A percentile compares a stretch with the other conserved stretches of the same genome.
Evolutionary conservation across 2,888 invertebrate species (phyloP).

Genomic region (Euphydryas editha): DNA sequence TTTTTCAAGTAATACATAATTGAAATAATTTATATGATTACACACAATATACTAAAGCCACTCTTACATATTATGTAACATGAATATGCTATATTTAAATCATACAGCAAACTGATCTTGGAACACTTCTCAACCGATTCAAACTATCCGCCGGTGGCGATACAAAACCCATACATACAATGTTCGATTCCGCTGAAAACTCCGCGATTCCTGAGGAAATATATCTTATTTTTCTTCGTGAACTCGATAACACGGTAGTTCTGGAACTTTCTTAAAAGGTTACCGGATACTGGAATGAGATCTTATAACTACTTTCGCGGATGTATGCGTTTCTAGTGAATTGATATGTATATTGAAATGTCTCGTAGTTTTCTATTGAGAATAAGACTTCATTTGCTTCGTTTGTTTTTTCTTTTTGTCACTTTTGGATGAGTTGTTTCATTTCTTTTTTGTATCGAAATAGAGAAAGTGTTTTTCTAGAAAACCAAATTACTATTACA

Average conservation of each 20-base stretch:
- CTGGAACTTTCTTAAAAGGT: slow-evolving; percentile 58
- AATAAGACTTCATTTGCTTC: not conserved
- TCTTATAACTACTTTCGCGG: slow-evolving; percentile 25
- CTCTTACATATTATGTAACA: not conserved
- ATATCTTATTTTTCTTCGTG: slow-evolving; percentile 60
- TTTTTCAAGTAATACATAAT: no score
- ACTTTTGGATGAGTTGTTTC: not conserved
- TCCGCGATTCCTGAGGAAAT: slow-evolving; percentile 47
- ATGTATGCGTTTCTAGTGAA: slow-evolving; percentile 6
- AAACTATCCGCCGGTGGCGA: slow-evolving; percentile 35
- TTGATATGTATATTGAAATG: slow-evolving; percentile 5
- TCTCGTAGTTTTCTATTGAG: not conserved
- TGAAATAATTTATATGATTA: no score
- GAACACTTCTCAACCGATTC: slow-evolving; percentile 25
- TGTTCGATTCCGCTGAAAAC: slow-evolving; percentile 44
- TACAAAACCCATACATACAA: slow-evolving; percentile 36
- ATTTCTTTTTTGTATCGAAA: no score
- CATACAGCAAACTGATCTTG: not conserved
- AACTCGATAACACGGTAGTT: slow-evolving; percentile 59
- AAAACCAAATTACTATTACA: no score
- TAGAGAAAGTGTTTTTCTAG: no score
- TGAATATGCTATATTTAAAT: slow-evolving; percentile 2
- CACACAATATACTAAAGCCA: no score
- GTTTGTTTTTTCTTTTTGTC: no score
- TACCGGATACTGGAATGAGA: slow-evolving; percentile 50